Base-by-base conservation (phyloP, 2,113 vertebrate species). In the Rostratula benghalensis region DNA sequence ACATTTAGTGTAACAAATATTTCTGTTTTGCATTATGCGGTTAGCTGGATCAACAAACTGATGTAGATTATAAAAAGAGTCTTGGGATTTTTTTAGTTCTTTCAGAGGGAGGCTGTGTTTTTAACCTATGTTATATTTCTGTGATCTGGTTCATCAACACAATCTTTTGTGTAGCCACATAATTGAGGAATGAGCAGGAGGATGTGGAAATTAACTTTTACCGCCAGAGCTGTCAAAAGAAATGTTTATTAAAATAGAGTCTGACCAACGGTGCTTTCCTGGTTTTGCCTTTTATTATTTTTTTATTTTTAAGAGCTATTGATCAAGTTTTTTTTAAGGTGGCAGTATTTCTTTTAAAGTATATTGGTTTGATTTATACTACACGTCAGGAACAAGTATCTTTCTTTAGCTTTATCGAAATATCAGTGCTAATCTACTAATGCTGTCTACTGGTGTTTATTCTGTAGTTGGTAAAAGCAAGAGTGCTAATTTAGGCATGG, bases 191-290 rank as follows among this genome's bases (percentile, higher is more conserved):
- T 79, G 78, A 93, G 73, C 64, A 70, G 56, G 50, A 89, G 77
- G 60, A 81, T 35, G 60, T 78, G 69, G 69, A 93, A 77, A 61
- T 69, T 94, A 31, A 39, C 65, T 87, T 75, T 83, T 84, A 56
- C 60, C 84, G 92, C 60, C 84, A 94, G 73, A 91, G 60, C 74
- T 93, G 51, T 89, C 69, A 71, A 74, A 83, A 87, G 30, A 61
- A 86, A 31, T 74, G 33, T 83, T 83, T 83, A 41, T 93, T 78
- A 73, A 73, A 89, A 35, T 69, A 65, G 23, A 77, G 27, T 53
- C 56, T 75, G 54, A 51, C 51, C 74, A 84, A 50, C 41, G 71
- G 21, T 78, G 48, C 25, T 78, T 87, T 93, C 15, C n/a, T 94
- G 31, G 4, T 16, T 93, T 83, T 87, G 14, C 30, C 20, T 27